Evolutionary conservation across 2,888 invertebrate genomes (phyloP), one percentile per base, ranked within the genome.

Genomic region (Pegoplata infirma): DNA sequence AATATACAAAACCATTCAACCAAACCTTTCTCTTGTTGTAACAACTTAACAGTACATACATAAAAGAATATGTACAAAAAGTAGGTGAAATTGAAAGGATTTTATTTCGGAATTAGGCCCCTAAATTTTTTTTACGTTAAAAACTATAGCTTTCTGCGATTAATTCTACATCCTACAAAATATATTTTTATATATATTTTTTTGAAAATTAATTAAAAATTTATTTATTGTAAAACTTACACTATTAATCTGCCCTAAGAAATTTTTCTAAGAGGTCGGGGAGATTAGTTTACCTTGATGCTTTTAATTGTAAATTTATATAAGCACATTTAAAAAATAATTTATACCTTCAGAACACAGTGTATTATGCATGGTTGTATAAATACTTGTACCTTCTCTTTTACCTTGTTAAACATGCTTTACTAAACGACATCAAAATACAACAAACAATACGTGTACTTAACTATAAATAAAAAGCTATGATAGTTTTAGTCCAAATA

Each of bases 1-100:
- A 40, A 40, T 40, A 40, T 40, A n/a, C n/a, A 51, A 51, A 63
- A 32, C 47, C 49, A 51, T 63, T 63, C 63, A 63, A 36, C 8
- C 28, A 21, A 63, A 63, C 49, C 61, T 23, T 44, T 21, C 58
- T 19, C 12, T 21, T 58, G 40, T 36, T 40, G 56, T 21, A 8
- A n/a, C 36, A 40, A n/a, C 36, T 3, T 10, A n/a, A 32, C 32
- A 40, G n/a, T 6, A 25, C 25, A 25, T n/a, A 25, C 25, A 25
- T 5, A 25, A 25, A 25, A 25, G 5, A 6, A 25, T 25, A 6
- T 5, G 25, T 3, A 5, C 25, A 3, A 6, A 25, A 25, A 5
- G 25, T 25, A 25, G 25, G 6, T 25, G 25, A 25, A 25, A 25
- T 25, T 25, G 3, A 25, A 25, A 5, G 6, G 6, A 25, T 25